Percentiles rank a stretch among this genome's conserved stretches.
These are phyloP conservation scores for Carollia perspicillata DNA, from an alignment of 2,113 vertebrate species.

Conservation along the genomic window DNA sequence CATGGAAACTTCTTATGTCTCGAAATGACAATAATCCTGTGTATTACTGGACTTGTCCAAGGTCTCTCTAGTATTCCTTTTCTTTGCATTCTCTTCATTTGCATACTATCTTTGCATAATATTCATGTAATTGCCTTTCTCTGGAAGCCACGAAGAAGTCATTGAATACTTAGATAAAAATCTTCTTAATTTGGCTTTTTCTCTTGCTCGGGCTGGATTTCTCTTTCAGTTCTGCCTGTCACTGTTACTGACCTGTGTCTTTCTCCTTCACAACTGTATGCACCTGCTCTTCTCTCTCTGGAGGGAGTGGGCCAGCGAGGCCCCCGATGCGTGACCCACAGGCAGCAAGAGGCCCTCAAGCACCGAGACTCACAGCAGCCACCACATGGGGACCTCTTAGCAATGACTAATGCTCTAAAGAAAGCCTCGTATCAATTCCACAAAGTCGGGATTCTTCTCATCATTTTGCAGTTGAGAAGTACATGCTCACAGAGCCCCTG, in stretches of 20 bases:
- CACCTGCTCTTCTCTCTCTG: neutral
- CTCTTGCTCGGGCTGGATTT: neutral
- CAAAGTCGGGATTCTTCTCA: neutral
- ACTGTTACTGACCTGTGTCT: accelerated
- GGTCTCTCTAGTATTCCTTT: neutral
- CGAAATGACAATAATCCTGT: neutral
- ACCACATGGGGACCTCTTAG: accelerated
- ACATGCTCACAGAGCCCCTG: neutral
- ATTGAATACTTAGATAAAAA: neutral
- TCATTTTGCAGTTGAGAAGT: neutral
- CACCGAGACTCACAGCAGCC: neutral
- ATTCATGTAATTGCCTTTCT: neutral
- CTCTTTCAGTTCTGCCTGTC: neutral
- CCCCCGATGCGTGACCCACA: neutral
- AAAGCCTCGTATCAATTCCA: neutral
- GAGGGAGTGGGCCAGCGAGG: neutral
- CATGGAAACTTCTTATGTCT: neutral
- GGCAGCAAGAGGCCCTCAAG: neutral
- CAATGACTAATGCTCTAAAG: no score
- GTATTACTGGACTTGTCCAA: neutral
- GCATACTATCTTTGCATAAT: neutral
- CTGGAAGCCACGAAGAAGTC: neutral
- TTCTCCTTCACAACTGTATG: neutral
- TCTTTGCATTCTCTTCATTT: neutral
- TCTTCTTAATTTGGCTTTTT: neutral